phyloP scores from a whole-genome alignment of 2,797 vertebrate genomes.

The Pangasius macronema region DNA sequence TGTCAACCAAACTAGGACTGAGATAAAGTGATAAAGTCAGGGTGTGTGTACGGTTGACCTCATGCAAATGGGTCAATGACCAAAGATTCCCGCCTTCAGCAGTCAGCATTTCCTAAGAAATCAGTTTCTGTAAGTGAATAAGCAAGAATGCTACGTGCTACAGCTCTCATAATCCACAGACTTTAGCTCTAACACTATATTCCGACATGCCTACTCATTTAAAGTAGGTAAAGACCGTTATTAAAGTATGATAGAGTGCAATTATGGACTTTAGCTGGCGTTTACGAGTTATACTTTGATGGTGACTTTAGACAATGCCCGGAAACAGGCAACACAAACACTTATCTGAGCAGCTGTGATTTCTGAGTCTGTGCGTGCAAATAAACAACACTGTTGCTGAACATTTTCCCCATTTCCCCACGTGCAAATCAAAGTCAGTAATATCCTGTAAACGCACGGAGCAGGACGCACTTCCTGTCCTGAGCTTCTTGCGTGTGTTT shows the following conservation, averaged over 20 bases:
- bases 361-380: background rate
- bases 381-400: background rate
- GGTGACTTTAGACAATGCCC: conserved; percentile 19
- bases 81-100: conserved; percentile 14
- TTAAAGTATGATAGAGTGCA: background rate
- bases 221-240: background rate
- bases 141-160: background rate
- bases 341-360: background rate
- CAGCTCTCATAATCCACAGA: too few relatives aligned
- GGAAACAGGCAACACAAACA: conserved; percentile 4
- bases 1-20: background rate
- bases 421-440: background rate
- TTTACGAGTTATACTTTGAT: background rate
- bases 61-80: conserved; percentile 1
- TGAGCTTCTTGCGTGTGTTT: background rate
- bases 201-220: background rate
- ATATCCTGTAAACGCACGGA: background rate
- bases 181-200: background rate
- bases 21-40: conserved; percentile 25
- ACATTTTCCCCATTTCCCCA: background rate
- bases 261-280: background rate
- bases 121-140: background rate
- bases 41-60: conserved; percentile 13
- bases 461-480: background rate
- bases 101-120: background rate